Base-by-base conservation (phyloP, 2,888 invertebrate genomes). In the Aelia acuminata region DNA sequence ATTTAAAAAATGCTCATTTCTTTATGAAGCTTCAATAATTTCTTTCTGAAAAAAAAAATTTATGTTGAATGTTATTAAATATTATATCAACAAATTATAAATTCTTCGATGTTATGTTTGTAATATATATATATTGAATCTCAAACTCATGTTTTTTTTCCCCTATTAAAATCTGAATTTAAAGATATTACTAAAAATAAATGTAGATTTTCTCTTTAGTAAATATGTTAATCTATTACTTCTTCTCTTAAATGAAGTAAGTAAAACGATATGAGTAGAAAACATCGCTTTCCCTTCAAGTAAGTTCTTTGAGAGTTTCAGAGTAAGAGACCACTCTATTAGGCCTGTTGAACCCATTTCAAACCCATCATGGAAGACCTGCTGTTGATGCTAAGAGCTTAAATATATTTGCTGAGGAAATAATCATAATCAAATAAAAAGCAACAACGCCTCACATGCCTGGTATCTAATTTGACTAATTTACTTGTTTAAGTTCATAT, bases 91-190 rank as follows among this genome's bases (percentile, higher is more conserved):
- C 3, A 70, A 35, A 70, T 70, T 70, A 7, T 70, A 35, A 70
- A 35, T 70, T 70, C 31, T 70, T 70, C 35, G 63, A 70, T 70
- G 63, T 70, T 70, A 70, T 70, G 63, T 70, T 70, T 70, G 63
- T 70, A 70, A 70, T 35, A 70, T 70, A 70, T 35, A 70, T 70
- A 70, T 70, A 70, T 70, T 31, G 63, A 70, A 70, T 70, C 63
- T 35, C 63, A 35, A 35, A 35, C 35, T 35, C 18, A 35, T 35
- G 63, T 35, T 35, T 31, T 70, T 22, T 70, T 22, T 20, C 63
- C 35, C 26, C 57, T 57, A 3, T 57, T 57, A 26, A 26, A 26
- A 57, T n/a, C 22, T 53, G 53, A 53, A 53, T n/a, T 53, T 26
- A 26, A 57, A 26, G 57, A 26, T 57, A 26, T 26, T 1, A 10